Base-by-base conservation (phyloP, 2,113 vertebrate genomes). In the Odocoileus hemionus region DNA sequence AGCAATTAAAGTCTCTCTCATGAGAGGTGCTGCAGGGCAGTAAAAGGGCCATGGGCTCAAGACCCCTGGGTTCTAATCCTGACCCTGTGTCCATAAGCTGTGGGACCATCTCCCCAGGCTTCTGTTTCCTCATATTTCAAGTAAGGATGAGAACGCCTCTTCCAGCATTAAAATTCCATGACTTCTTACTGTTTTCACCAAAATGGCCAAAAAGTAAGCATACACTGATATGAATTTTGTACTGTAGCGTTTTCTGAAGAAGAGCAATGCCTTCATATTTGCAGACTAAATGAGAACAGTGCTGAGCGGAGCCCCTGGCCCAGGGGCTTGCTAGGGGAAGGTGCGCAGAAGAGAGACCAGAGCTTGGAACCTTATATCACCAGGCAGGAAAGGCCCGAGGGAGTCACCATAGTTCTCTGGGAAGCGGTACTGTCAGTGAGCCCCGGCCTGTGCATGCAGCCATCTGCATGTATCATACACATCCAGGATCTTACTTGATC, bases 1-100 rank as follows among this genome's bases (percentile, higher is more conserved):
- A 89, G 82, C 83, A 64, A 52, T 88, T 85, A 60, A 95, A 95
- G 76, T 67, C 80, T 96, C 64, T 87, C 76, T 92, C 87, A 83
- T 45, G 87, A 96, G n/a, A 21, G 25, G 45, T 2, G 8, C 9
- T 52, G 58, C 60, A 16, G 30, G 60, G 43, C 50, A 54, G 3
- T 7, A 4, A 43, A 88, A 52, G 57, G 39, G 52, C 50, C 25
- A 57, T 23, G 9, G 39, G 30, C 26, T 36, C 55, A 64, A 67
- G 23, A 21, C 45, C 55, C 36, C 8, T 21, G 61, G 39, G 74
- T 60, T 95, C 80, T 60, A 80, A 85, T 9, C 82, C 88, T 70
- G 67, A 43, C 80, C 89, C 94, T 94, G 45, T 52, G 0, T 39
- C 43, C 10, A 2, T 36, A 43, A 84, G 83, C 87, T 93, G 8